A percentile compares a stretch with the other conserved stretches of the same genome.
phyloP scores from a whole-genome alignment of 2,113 vertebrate species.

The Chauna torquata region DNA sequence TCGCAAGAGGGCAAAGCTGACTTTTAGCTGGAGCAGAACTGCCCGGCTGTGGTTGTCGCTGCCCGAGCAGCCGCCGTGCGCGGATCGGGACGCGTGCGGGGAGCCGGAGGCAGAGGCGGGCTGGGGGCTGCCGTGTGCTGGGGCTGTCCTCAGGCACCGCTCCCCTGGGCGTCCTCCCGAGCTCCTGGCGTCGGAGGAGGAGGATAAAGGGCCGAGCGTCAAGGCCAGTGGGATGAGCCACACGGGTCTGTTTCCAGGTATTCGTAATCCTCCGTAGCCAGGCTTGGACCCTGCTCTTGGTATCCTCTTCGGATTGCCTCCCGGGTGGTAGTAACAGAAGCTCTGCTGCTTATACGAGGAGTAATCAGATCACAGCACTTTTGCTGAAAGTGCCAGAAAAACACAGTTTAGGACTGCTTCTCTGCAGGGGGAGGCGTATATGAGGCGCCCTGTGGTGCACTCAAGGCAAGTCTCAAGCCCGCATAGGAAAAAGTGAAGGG shows the following conservation, averaged over 20 bases:
- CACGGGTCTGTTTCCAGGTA: background rate
- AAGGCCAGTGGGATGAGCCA: background rate
- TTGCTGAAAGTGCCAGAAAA: background rate
- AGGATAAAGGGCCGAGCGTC: background rate
- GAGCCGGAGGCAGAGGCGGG: background rate
- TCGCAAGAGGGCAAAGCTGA: background rate
- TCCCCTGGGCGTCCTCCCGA: rapidly evolving
- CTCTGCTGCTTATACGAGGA: background rate
- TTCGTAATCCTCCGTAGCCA: background rate
- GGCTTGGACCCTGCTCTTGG: background rate
- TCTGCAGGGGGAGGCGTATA: rapidly evolving
- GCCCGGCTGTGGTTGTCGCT: background rate
- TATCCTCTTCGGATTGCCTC: background rate
- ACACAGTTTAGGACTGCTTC: background rate
- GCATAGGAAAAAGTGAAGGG: background rate
- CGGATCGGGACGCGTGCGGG: background rate
- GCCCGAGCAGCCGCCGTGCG: background rate
- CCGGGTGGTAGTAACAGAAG: background rate
- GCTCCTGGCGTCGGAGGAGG: background rate
- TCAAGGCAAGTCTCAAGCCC: background rate
- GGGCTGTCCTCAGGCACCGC: background rate
- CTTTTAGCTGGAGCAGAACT: background rate
- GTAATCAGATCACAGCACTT: background rate
- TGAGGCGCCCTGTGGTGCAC: background rate
- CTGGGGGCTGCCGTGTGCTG: background rate